Conservation (phyloP, 2,113 vertebrate genomes). For the Osmerus eperlanus region DNA sequence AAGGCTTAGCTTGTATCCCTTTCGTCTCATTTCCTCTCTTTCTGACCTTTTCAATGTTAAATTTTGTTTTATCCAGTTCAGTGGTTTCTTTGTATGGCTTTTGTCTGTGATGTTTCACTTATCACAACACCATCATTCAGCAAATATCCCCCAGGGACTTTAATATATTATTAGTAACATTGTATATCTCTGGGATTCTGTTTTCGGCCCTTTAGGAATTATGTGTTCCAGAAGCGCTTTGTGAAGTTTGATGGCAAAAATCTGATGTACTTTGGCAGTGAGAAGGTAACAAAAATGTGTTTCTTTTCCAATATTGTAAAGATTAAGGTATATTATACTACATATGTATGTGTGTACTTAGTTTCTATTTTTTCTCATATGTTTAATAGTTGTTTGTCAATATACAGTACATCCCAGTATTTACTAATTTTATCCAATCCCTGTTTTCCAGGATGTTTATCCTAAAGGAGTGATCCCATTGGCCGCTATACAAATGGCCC, state of each 20-base stretch:
- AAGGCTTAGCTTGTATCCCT: not conserved
- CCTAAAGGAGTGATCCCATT: constrained; percentile 93
- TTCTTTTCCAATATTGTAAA: not conserved
- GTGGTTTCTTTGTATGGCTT: not conserved
- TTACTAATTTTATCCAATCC: not conserved
- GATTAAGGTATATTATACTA: not conserved
- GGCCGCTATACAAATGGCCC: constrained; percentile 87
- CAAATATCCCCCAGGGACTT: not conserved
- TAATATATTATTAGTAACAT: not conserved
- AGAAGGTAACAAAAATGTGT: constrained; percentile 78
- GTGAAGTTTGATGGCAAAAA: constrained; percentile 92
- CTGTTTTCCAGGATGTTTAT: constrained; percentile 82
- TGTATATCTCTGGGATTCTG: not conserved
- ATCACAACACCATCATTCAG: not conserved
- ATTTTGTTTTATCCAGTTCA: not conserved
- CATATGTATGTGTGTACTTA: not conserved
- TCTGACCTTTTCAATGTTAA: not conserved
- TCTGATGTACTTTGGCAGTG: constrained; percentile 91
- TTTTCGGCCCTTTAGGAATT: constrained; percentile 78
- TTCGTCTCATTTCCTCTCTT: not conserved
- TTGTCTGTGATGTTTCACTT: not conserved
- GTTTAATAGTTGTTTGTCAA: too few species aligned
- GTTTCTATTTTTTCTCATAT: too few species aligned
- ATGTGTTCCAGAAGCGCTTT: constrained; percentile 95
- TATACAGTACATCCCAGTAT: not conserved